Percentiles rank a stretch among this genome's conserved stretches.
Evolutionary conservation across 2,888 invertebrate species (phyloP).

Genomic region (Myopa tessellatipennis): DNA sequence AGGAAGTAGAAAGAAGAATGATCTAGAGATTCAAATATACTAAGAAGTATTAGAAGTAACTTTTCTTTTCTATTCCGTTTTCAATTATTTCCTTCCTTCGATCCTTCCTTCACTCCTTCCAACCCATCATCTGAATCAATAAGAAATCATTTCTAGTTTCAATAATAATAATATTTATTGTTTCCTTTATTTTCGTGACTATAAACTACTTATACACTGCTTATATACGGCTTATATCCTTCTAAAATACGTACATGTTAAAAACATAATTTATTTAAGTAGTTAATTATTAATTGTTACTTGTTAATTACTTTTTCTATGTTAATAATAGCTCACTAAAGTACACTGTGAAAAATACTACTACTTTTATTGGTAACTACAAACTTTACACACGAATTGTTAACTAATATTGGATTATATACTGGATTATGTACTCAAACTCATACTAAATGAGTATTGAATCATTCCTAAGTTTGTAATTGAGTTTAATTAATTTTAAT

Average conservation of each 20-base stretch:
- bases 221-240: not conserved
- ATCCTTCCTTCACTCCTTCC: too few species aligned
- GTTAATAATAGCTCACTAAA: conserved; percentile 11
- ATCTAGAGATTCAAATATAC: too few species aligned
- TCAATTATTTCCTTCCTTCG: too few species aligned
- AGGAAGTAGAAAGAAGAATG: too few species aligned
- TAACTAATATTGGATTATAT: not conserved
- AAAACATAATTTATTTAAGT: not conserved
- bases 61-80: not conserved
- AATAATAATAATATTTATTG: conserved; percentile 1
- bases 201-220: conserved; percentile 8
- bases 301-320: not conserved
- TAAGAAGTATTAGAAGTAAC: too few species aligned
- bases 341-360: conserved; percentile 26
- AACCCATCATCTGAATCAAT: not conserved
- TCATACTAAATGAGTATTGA: too few species aligned
- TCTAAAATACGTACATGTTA: not conserved
- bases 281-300: not conserved
- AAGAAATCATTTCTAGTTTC: not conserved
- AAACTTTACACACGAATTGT: not conserved
- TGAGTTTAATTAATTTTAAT: too few species aligned
- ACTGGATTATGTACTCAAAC: not conserved
- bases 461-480: too few species aligned
- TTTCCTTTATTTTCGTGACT: not conserved
- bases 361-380: not conserved